These are phyloP conservation scores for Sesia bembeciformis DNA, from an alignment of 2,888 invertebrate genomes.

Conservation along the genomic window DNA sequence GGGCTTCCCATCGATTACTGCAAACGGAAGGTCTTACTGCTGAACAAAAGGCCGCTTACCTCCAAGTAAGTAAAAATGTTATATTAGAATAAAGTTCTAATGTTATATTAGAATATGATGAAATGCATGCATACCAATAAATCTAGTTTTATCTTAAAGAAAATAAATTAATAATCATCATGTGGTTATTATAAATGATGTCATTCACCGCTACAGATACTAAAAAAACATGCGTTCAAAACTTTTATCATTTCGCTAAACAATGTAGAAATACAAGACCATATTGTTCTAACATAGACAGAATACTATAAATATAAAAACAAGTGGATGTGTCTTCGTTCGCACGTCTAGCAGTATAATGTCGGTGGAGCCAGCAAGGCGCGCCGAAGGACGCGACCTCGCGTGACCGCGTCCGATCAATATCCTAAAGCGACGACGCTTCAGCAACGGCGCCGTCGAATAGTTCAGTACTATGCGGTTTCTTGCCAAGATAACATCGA, in stretches of 20 bases:
- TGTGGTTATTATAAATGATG: too few species aligned
- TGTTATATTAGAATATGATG: background rate
- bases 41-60: constrained; percentile 87
- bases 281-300: too few species aligned
- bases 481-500: constrained; percentile 52
- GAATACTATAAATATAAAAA: background rate
- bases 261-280: too few species aligned
- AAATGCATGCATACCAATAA: background rate
- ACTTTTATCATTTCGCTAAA: too few species aligned
- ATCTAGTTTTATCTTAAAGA: background rate
- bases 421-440: constrained; percentile 36
- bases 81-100: too few species aligned
- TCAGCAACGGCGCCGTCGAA: constrained; percentile 31
- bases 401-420: constrained; percentile 60
- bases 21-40: constrained; percentile 90
- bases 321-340: background rate
- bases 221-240: too few species aligned
- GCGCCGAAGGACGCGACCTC: constrained; percentile 73
- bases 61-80: constrained; percentile 76
- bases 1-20: constrained; percentile 84
- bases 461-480: constrained; percentile 52
- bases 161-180: background rate
- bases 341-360: background rate
- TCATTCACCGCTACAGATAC: too few species aligned
- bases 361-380: constrained; percentile 50